Evolutionary conservation across 2,888 invertebrate species (phyloP), one percentile per base, ranked within the genome.

Genomic region (Drosophila mimica): DNA sequence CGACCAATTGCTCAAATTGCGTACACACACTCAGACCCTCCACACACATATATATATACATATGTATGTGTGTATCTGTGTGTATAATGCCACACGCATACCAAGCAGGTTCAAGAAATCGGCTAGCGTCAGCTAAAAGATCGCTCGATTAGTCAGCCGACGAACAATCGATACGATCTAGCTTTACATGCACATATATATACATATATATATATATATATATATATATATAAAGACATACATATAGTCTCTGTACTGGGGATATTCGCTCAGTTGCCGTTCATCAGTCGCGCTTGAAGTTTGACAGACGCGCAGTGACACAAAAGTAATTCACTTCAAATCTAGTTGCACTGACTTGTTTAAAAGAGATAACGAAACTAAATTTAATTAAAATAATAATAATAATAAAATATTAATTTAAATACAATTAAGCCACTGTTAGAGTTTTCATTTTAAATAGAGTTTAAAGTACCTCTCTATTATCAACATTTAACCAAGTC

Each of bases 131-230:
- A 25, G 33, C 53, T 33, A 31, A n/a, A 75, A 75, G 75, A 66
- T 68, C 48, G 54, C 49, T 52, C 15, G 80, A 75, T 78, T 78
- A 79, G 80, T 79, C 78, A 78, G 76, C 60, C 58, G 38, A 49
- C 40, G 40, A 49, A n/a, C 59, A 43, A 63, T 69, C 71, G 53
- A 49, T 65, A 54, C 49, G 36, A 49, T 65, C 61, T 33, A 13
- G 33, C 38, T 51, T 31, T 11, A 15, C 40, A 15, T 4, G 30
- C 6, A 30, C 3, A 20, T 3, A 38, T 1, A 30, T 8, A 2
- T 49, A 28, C 2, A 30, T 8, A 20, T 40, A 31, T 31, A 11
- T 20, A 15, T 7, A 13, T 13, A 6, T 9, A n/a, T 28, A n/a
- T 56, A 17, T 3, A 3, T 15, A 56, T 30, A 20, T 0, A 7